Evolutionary conservation across 2,113 vertebrate species (phyloP).

Genomic region (Zosterops lateralis): DNA sequence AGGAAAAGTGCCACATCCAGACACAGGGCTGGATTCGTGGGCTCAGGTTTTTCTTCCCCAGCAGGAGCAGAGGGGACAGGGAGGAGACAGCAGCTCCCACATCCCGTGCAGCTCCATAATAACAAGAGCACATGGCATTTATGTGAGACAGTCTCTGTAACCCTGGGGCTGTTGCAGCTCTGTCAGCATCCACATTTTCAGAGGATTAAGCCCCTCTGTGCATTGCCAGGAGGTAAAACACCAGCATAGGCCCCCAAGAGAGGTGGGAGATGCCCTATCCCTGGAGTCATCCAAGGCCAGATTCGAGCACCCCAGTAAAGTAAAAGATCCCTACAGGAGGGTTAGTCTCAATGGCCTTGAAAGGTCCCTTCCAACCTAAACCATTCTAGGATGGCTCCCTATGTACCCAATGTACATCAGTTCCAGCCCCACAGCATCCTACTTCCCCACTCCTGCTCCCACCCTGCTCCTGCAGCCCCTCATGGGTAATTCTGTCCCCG

Average conservation of each 20-base stretch:
- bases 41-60: background rate
- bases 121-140: background rate
- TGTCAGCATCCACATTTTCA: background rate
- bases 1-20: background rate
- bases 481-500: accelerated
- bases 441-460: background rate
- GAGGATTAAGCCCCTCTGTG: too few species aligned
- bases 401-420: accelerated
- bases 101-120: accelerated
- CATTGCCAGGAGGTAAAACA: background rate
- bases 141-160: background rate
- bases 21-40: background rate
- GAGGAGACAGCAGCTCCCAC: background rate
- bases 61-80: background rate
- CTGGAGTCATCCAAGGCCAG: background rate
- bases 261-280: background rate
- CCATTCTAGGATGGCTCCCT: background rate
- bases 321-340: background rate
- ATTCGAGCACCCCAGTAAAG: background rate
- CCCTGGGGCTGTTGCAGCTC: background rate
- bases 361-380: background rate
- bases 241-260: background rate
- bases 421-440: background rate
- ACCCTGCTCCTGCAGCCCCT: background rate
- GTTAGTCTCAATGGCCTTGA: too few species aligned